Conservation (phyloP, 1,140 invertebrate genomes). For the Brachionus rubens region DNA sequence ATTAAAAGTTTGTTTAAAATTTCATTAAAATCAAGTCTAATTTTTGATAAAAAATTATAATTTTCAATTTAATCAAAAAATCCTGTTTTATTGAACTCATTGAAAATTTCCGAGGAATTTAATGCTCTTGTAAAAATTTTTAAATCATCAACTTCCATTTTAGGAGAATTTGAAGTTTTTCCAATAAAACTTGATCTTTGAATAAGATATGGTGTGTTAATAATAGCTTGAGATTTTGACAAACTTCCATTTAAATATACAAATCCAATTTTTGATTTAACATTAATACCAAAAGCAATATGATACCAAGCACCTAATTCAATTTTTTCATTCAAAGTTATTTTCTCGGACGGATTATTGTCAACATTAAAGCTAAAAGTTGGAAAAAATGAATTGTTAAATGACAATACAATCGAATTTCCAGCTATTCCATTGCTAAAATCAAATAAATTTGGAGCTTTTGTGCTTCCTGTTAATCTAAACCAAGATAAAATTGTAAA, state of each 20-base stretch:
- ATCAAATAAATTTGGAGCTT: not conserved
- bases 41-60: not conserved
- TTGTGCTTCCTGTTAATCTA: not conserved
- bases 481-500: not conserved
- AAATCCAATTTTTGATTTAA: not conserved
- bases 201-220: not conserved
- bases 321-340: not conserved
- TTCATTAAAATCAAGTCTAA: too few relatives aligned
- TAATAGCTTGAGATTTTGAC: not conserved
- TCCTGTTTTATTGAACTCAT: not conserved
- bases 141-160: not conserved
- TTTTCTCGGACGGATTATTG: not conserved
- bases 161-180: not conserved
- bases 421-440: not conserved
- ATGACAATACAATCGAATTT: not conserved
- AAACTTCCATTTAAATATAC: constrained; percentile 6
- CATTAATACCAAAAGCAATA: not conserved
- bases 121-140: not conserved
- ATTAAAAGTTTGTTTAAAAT: too few relatives aligned
- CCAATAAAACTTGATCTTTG: not conserved
- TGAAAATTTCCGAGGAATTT: not conserved
- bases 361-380: not conserved
- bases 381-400: not conserved
- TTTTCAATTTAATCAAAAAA: not conserved
- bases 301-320: not conserved